Evolutionary conservation across 2,797 vertebrate genomes (phyloP).

Genomic region (Ambastaia sidthimunki): DNA sequence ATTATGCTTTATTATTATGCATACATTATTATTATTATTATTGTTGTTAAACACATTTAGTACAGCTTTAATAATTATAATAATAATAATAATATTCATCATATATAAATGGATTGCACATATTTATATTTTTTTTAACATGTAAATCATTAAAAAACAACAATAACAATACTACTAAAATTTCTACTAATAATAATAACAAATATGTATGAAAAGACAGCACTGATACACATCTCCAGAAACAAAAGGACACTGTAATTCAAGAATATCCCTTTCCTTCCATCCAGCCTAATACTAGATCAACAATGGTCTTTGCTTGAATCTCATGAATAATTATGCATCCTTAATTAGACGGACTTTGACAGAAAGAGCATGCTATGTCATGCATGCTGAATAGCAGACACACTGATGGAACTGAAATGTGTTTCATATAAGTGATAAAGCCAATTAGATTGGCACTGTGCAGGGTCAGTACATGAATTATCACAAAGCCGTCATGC

Average conservation of each 20-base stretch:
- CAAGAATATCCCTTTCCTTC: background rate
- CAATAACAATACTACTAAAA: too few species aligned
- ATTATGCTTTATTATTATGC: background rate
- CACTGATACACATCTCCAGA: background rate
- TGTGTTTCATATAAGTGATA: conserved; percentile 37
- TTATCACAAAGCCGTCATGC: background rate
- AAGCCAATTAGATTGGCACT: conserved; percentile 29
- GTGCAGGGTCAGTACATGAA: background rate
- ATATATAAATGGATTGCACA: too few species aligned
- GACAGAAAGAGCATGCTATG: conserved; percentile 31
- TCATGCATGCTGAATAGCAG: conserved; percentile 18
- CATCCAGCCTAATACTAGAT: background rate
- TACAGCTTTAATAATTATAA: background rate
- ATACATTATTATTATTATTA: background rate
- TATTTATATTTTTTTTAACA: too few species aligned
- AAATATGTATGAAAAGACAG: background rate
- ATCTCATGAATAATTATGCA: conserved; percentile 46
- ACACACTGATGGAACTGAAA: conserved; percentile 20
- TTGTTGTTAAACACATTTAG: background rate
- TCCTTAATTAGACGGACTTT: conserved; percentile 40
- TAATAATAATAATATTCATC: too few species aligned
- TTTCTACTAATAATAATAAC: too few species aligned
- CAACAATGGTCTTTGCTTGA: background rate
- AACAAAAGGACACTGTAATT: background rate
- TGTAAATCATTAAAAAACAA: too few species aligned